Evolutionary conservation across 2,888 invertebrate genomes (phyloP).

Genomic region (Petrolisthes manimaculis): DNA sequence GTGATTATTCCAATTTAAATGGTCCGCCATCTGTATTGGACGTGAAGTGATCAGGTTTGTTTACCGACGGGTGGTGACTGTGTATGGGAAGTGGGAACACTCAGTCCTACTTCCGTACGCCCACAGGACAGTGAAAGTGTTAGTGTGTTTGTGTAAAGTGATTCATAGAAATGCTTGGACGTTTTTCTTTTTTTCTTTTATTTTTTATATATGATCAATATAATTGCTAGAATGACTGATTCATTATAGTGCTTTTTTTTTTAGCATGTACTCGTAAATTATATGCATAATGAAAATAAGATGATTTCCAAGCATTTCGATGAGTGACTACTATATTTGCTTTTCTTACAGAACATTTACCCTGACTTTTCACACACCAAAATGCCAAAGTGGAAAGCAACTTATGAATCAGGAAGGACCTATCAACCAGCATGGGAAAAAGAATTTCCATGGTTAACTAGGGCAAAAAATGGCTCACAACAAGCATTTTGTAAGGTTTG

Average conservation of each 20-base stretch:
- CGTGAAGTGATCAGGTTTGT: too few relatives aligned
- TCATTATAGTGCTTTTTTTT: background rate
- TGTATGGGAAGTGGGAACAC: background rate
- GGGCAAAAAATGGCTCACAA: constrained; percentile 8
- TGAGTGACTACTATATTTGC: constrained; percentile 15
- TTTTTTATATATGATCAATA: background rate
- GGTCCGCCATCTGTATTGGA: too few relatives aligned
- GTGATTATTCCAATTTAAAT: background rate
- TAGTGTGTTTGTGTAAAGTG: constrained; percentile 3
- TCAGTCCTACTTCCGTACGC: background rate
- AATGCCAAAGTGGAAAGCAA: constrained; percentile 13
- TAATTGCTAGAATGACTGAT: constrained; percentile 3
- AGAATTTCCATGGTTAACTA: constrained; percentile 17
- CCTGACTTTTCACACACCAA: background rate
- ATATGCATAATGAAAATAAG: background rate
- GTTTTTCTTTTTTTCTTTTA: background rate
- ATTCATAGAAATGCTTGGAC: constrained; percentile 1
- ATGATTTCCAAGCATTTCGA: background rate
- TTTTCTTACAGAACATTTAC: constrained; percentile 3
- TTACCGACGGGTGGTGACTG: too few relatives aligned
- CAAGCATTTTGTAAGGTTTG: constrained; percentile 10
- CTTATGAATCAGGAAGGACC: constrained; percentile 6
- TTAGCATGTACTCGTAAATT: background rate
- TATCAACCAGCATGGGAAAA: constrained; percentile 8
- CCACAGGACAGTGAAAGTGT: background rate